Evolutionary conservation across 1,140 invertebrate species (phyloP), one percentile per base, ranked within the genome.

Genomic region (Drosophila pachea): DNA sequence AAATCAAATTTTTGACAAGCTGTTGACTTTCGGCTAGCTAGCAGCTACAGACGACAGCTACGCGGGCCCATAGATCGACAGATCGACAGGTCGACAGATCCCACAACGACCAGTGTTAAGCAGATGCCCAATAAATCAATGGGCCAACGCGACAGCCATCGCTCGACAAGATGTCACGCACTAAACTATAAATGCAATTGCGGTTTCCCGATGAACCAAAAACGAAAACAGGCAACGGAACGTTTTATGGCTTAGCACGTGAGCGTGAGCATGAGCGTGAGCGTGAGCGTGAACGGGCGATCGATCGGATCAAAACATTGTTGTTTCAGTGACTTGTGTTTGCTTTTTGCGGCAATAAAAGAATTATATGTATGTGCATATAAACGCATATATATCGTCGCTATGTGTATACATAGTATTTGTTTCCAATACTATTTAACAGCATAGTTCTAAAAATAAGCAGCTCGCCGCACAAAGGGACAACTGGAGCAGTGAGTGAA

Each of bases 351-450:
- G 42, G 79, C 76, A 68, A 84, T 84, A 84, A 84, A 84, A 73
- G 70, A 79, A 70, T 66, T 43, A 43, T 14, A 43, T 43, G 14
- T 14, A 6, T 43, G 14, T 14, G 3, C 14, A 43, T 43, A 43
- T 42, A 42, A 5, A 42, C 12, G 12, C n/a, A 42, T 42, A 12
- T 42, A 42, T 40, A 40, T 40, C n/a, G 38, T 43, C 22, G 22
- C 22, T 3, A 16, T 43, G 40, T 43, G 4, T 7, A 7, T n/a
- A 43, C 14, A n/a, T 43, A 43, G 31, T 84, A 84, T 84, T 84
- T 84, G 76, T 84, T 84, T 84, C 79, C 81, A 84, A 84, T 84
- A 86, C 79, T 84, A 84, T 84, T 86, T 81, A 22, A 63, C 63
- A 43, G 68, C 79, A 84, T 84, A 79, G 79, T 36, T 86, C 79